phyloP scores from a whole-genome alignment of 1,140 invertebrate genomes.

The Meloidogyne floridensis region DNA sequence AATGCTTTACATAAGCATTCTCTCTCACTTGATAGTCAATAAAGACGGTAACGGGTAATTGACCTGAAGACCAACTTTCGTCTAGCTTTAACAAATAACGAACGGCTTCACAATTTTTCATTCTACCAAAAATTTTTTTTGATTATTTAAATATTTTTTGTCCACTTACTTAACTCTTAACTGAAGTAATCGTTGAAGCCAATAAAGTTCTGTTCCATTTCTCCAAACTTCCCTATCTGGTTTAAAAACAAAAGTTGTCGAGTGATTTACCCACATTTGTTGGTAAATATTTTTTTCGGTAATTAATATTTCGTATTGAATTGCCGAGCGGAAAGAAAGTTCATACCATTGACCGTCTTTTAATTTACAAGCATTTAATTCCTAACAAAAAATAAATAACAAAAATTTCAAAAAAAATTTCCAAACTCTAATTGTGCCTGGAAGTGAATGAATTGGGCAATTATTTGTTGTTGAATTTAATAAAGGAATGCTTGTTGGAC shows the following conservation, averaged over 20 bases:
- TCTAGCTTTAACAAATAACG: constrained; percentile 40
- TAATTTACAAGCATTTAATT: constrained; percentile 51
- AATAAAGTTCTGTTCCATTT: constrained; percentile 45
- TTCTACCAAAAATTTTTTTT: constrained; percentile 17
- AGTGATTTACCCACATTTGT: constrained; percentile 48
- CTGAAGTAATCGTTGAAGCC: constrained; percentile 47
- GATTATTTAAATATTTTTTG: background rate
- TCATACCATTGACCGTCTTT: constrained; percentile 45
- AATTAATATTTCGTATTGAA: constrained; percentile 50
- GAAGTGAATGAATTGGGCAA: constrained; percentile 50
- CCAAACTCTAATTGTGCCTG: constrained; percentile 40
- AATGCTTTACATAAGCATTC: constrained; percentile 42
- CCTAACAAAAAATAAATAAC: constrained; percentile 25
- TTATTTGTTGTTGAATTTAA: constrained; percentile 45
- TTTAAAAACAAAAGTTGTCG: constrained; percentile 50
- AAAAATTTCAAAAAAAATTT: background rate
- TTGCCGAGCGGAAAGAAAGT: constrained; percentile 36
- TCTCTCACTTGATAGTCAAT: constrained; percentile 39
- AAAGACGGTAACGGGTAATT: constrained; percentile 32
- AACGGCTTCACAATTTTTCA: constrained; percentile 34
- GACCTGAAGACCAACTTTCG: constrained; percentile 32
- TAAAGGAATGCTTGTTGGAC: constrained; percentile 7
- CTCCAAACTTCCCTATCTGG: constrained; percentile 51
- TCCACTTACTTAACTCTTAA: constrained; percentile 41
- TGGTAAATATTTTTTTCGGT: constrained; percentile 39